Conservation (phyloP, 2,113 vertebrate genomes). For the Elephantulus edwardii region DNA sequence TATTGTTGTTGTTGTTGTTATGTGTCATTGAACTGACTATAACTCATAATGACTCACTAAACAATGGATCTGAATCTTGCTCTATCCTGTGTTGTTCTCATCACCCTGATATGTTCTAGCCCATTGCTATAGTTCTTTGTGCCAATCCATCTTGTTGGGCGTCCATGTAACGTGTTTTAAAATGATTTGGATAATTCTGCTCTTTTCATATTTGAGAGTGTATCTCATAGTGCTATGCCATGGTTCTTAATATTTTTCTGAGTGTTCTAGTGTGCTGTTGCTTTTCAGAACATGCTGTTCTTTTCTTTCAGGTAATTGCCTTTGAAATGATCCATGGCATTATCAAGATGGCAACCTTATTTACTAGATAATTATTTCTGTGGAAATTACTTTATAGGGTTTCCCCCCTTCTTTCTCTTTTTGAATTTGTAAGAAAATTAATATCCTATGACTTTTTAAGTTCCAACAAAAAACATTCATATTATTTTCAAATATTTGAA, state of each 20-base stretch:
- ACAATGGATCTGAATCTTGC: too few species aligned
- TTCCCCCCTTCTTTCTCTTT: background rate
- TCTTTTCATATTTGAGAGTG: background rate
- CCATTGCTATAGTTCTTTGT: too few species aligned
- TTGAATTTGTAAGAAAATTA: slow-evolving; percentile 35
- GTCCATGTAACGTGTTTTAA: background rate
- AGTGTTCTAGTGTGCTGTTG: background rate
- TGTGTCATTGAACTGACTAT: too few species aligned
- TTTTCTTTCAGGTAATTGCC: slow-evolving; percentile 49
- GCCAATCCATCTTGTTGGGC: too few species aligned
- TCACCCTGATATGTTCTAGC: too few species aligned
- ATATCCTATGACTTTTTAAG: slow-evolving; percentile 54
- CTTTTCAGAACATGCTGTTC: slow-evolving; percentile 38
- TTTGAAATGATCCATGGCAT: slow-evolving; percentile 1
- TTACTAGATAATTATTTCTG: slow-evolving; percentile 33
- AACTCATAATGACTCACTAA: too few species aligned
- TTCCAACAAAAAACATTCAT: slow-evolving; percentile 39
- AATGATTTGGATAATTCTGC: background rate
- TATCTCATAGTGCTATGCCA: background rate
- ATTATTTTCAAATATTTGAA: slow-evolving; percentile 65
- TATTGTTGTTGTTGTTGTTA: background rate
- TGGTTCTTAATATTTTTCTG: slow-evolving; percentile 32
- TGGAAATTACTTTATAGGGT: slow-evolving; percentile 10
- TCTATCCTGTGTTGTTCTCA: too few species aligned
- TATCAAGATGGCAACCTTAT: slow-evolving; percentile 10